phyloP scores from a whole-genome alignment of 2,888 invertebrate species.

The Timema podura region DNA sequence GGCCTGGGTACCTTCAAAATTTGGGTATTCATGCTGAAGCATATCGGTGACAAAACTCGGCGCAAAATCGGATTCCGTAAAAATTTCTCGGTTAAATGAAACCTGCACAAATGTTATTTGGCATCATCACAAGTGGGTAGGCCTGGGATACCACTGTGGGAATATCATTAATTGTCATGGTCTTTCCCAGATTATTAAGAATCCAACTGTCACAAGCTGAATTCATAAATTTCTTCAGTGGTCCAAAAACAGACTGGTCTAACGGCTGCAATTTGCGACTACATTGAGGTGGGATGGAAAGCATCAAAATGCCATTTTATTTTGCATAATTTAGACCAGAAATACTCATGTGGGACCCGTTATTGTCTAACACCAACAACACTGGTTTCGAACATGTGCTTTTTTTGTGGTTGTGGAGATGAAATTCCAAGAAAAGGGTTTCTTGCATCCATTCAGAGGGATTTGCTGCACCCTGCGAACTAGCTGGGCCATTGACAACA shows the following conservation, averaged over 20 bases:
- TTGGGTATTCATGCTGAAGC: no score
- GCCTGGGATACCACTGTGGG: conserved; percentile 20
- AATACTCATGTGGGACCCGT: conserved; percentile 33
- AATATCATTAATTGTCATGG: conserved; percentile 39
- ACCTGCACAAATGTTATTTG: conserved; percentile 30
- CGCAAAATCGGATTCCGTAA: conserved; percentile 28
- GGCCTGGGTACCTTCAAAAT: no score
- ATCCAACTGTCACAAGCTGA: conserved; percentile 39
- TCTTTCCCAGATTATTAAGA: conserved; percentile 32
- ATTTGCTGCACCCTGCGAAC: conserved; percentile 37
- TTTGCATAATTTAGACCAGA: conserved; percentile 37
- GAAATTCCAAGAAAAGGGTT: conserved; percentile 34
- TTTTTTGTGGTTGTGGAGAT: conserved; percentile 34
- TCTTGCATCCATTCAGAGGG: conserved; percentile 37
- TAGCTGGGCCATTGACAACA: conserved; percentile 40
- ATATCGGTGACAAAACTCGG: no score
- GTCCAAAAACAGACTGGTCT: conserved; percentile 38
- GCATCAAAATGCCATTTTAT: conserved; percentile 38
- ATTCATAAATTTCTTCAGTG: conserved; percentile 39
- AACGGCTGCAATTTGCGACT: conserved; percentile 29
- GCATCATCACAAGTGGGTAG: conserved; percentile 29
- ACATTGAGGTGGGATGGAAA: conserved; percentile 41
- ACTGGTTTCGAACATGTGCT: conserved; percentile 30
- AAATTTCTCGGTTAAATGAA: conserved; percentile 34
- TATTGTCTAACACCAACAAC: conserved; percentile 36